Evolutionary conservation across 2,888 invertebrate genomes (phyloP), one percentile per base, ranked within the genome.

Genomic region (Latheticus oryzae): DNA sequence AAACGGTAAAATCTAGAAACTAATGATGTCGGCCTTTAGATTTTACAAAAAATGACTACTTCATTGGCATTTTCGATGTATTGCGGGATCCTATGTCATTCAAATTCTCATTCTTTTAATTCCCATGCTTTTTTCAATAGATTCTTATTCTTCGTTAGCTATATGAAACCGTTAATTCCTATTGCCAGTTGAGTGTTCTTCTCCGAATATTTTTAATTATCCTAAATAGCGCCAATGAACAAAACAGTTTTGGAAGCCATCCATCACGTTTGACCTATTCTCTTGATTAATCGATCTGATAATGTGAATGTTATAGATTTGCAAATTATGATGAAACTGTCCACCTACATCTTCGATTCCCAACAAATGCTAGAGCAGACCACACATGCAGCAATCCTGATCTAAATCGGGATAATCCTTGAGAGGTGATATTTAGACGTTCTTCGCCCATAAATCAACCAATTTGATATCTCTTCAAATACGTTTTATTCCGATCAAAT

Each of bases 241-340:
- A 23, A 16, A 38, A 21, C 11, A 8, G 9, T 55, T 45, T 45
- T 23, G 32, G 12, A 11, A 12, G 23, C 33, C 33, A 47, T 47
- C 33, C 28, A 50, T 38, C 38, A 50, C 17, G 26, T 4, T 4
- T 38, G 50, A 38, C 50, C 38, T 50, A 50, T 50, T 50, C 50
- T 37, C n/a, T 19, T 50, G 38, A 50, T 50, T 37, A 50, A 50
- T 50, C 50, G 50, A 26, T 38, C 21, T 28, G 50, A 50, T 38
- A 50, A 50, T 50, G 26, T 3, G 50, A 50, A 28, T 37, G 50
- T 38, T 38, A 50, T 50, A 24, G 28, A 50, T 50, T 50, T 50
- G 50, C 50, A 50, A 50, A 50, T 50, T 50, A 47, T 47, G 47
- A 47, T 47, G 47, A 47, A 47, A 47, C 47, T 47, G 47, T 47